A percentile compares a stretch with the other conserved stretches of the same genome.
phyloP scores from a whole-genome alignment of 2,888 invertebrate genomes.

The Pyrgus malvae region DNA sequence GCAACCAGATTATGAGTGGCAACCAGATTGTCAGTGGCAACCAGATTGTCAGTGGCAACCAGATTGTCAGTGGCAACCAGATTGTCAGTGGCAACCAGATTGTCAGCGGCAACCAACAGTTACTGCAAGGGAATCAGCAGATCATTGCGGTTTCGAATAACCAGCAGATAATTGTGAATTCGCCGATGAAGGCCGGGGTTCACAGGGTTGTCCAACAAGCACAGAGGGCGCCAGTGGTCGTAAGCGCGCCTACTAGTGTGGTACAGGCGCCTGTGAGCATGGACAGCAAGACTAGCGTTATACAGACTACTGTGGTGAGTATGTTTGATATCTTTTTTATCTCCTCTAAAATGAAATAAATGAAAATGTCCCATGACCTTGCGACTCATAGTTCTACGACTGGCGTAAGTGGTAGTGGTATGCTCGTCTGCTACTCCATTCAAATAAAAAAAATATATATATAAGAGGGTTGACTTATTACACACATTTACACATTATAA shows the following conservation, averaged over 20 bases:
- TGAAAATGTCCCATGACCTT: too few relatives aligned
- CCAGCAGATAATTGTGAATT: conserved; percentile 68
- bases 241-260: conserved; percentile 40
- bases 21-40: conserved; percentile 50
- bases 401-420: too few relatives aligned
- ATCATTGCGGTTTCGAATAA: conserved; percentile 68
- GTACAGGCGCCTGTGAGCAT: conserved; percentile 42
- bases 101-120: conserved; percentile 48
- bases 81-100: conserved; percentile 43
- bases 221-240: conserved; percentile 53
- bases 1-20: conserved; percentile 44
- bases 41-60: conserved; percentile 46
- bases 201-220: conserved; percentile 61
- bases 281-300: conserved; percentile 55
- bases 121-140: conserved; percentile 60
- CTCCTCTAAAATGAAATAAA: too few relatives aligned
- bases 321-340: too few relatives aligned
- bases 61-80: conserved; percentile 38
- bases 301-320: conserved; percentile 56
- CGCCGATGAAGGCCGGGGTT: conserved; percentile 58
- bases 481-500: too few relatives aligned
- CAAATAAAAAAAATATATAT: too few relatives aligned
- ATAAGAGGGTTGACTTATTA: too few relatives aligned
- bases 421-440: too few relatives aligned
- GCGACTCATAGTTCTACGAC: too few relatives aligned